Conservation (phyloP, 2,113 vertebrate species). For the Xiphias gladius region DNA sequence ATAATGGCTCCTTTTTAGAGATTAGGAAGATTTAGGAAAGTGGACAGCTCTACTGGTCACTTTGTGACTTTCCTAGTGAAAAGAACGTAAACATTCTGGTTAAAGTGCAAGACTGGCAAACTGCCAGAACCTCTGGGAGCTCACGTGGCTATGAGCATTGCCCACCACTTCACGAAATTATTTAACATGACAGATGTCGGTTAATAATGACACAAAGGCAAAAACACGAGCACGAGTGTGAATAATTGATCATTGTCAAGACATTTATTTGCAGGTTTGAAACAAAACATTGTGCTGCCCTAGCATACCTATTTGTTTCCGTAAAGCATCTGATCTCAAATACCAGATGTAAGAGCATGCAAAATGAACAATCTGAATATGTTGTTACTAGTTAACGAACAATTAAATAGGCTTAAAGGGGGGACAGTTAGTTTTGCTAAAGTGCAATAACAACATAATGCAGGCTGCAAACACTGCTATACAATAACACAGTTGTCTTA, state of each 20-base stretch:
- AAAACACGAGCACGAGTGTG: background rate
- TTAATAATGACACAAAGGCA: background rate
- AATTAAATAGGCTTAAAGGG: constrained; percentile 64
- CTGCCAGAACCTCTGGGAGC: no score
- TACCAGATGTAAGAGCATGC: constrained; percentile 83
- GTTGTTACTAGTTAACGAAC: constrained; percentile 47
- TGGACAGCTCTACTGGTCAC: no score
- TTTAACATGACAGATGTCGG: no score
- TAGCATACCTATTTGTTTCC: constrained; percentile 69
- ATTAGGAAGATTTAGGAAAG: no score
- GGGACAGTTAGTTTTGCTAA: constrained; percentile 50
- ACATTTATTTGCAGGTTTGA: constrained; percentile 81
- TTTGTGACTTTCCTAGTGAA: no score
- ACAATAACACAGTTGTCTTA: constrained; percentile 42
- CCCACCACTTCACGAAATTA: background rate
- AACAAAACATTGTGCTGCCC: constrained; percentile 76
- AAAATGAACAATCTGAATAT: constrained; percentile 72
- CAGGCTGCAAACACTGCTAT: constrained; percentile 69
- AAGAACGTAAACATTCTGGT: no score
- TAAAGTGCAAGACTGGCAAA: no score
- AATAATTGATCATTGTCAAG: constrained; percentile 47
- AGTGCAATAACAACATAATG: constrained; percentile 74
- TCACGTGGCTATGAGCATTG: background rate
- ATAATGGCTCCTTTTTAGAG: no score
- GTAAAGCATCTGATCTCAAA: constrained; percentile 76